A percentile compares a stretch with the other conserved stretches of the same genome.
phyloP scores from a whole-genome alignment of 2,113 vertebrate species.

The Pseudorectes ferrugineus region DNA sequence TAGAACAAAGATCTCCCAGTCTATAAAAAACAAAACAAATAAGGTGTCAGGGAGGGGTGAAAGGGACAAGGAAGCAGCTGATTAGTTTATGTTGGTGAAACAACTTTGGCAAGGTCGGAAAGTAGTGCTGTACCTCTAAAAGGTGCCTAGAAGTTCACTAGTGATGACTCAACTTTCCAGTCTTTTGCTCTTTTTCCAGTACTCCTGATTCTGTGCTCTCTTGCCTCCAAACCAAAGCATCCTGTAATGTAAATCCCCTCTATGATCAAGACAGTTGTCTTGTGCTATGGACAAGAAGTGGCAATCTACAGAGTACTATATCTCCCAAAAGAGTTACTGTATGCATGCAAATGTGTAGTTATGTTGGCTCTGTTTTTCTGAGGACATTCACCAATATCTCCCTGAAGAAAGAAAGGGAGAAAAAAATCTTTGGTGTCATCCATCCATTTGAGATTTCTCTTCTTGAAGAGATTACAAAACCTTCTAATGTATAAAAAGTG shows the following conservation, averaged over 20 bases:
- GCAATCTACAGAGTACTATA: neutral
- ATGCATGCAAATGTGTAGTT: neutral
- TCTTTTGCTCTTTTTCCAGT: neutral
- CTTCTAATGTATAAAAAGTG: neutral
- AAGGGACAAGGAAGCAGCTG: neutral
- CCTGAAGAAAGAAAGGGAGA: neutral
- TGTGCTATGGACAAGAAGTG: neutral
- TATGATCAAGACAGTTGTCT: neutral
- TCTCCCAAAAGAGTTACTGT: neutral
- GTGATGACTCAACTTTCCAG: neutral
- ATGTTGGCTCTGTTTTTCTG: neutral
- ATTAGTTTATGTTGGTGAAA: neutral
- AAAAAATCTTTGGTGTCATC: neutral
- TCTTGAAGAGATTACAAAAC: neutral
- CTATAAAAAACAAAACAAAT: neutral
- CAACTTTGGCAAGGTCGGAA: neutral
- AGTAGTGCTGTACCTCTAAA: neutral
- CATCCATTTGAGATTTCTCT: neutral
- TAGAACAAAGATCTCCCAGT: neutral
- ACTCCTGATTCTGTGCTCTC: neutral
- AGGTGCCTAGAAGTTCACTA: neutral
- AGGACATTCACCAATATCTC: neutral
- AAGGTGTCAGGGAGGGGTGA: neutral
- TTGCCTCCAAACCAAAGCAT: neutral
- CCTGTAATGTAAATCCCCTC: neutral